Conservation (phyloP, 2,113 vertebrate species). For the Gallinago paraguaiae region DNA sequence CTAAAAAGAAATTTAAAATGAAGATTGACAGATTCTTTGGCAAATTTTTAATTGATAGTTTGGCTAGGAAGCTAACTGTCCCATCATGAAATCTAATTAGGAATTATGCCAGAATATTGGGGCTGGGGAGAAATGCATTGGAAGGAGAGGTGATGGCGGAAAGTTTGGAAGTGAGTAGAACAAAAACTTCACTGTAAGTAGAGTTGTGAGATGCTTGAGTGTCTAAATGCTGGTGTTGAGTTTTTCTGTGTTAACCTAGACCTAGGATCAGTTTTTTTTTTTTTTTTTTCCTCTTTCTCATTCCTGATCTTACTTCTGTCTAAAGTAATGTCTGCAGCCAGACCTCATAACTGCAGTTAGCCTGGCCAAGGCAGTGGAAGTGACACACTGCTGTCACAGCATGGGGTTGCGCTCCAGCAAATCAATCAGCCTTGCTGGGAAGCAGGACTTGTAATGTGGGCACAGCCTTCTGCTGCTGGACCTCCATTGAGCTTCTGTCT, state of each 20-base stretch:
- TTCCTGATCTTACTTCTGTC: neutral
- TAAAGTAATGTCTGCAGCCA: neutral
- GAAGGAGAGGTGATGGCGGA: neutral
- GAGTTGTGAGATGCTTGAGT: neutral
- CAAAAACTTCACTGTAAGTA: neutral
- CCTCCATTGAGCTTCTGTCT: neutral
- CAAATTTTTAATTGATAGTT: neutral
- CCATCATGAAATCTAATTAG: neutral
- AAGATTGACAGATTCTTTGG: neutral
- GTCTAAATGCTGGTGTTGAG: neutral
- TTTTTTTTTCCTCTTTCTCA: neutral
- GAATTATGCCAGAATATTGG: neutral
- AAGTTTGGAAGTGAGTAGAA: neutral
- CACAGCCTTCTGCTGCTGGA: neutral
- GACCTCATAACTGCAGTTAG: neutral
- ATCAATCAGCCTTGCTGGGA: neutral
- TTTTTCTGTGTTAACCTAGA: neutral
- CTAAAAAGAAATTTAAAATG: neutral
- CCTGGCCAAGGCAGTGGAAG: neutral
- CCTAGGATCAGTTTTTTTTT: too few species aligned
- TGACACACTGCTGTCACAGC: neutral
- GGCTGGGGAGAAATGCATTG: accelerated
- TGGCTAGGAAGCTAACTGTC: neutral
- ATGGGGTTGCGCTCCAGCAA: accelerated
- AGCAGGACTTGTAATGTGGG: accelerated